Evolutionary conservation across 2,113 vertebrate species (phyloP).

Genomic region (Phyllopteryx taeniolatus): DNA sequence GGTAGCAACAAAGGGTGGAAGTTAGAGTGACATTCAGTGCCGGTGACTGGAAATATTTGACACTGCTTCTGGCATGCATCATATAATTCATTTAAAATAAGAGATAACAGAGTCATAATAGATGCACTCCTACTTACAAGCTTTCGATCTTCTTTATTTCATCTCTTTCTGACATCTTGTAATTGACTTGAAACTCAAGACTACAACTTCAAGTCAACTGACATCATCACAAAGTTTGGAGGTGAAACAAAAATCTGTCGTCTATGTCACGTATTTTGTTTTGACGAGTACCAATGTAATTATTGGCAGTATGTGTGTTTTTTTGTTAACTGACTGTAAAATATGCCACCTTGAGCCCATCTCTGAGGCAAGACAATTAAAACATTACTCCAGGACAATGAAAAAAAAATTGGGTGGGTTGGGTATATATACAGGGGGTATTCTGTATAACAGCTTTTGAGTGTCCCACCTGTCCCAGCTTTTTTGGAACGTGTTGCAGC

Average conservation of each 20-base stretch:
- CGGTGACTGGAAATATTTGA: conserved; percentile 3
- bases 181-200: neutral
- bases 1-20: conserved; percentile 36
- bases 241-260: neutral
- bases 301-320: neutral
- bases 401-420: too few species aligned
- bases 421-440: too few species aligned
- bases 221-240: neutral
- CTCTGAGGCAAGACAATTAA: too few species aligned
- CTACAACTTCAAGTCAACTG: neutral
- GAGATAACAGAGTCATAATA: conserved; percentile 42
- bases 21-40: conserved; percentile 13
- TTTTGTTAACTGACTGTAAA: neutral
- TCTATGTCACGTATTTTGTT: neutral
- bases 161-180: conserved; percentile 46
- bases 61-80: conserved; percentile 46
- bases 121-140: conserved; percentile 26
- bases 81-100: conserved; percentile 61
- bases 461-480: too few species aligned
- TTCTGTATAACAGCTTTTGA: too few species aligned
- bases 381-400: too few species aligned
- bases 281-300: neutral
- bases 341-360: too few species aligned
- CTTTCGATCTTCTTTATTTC: conserved; percentile 36
- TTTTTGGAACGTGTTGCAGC: too few species aligned